Percentiles rank a stretch among this genome's conserved stretches.
phyloP scores from a whole-genome alignment of 2,797 vertebrate species.

The Anguilla anguilla region DNA sequence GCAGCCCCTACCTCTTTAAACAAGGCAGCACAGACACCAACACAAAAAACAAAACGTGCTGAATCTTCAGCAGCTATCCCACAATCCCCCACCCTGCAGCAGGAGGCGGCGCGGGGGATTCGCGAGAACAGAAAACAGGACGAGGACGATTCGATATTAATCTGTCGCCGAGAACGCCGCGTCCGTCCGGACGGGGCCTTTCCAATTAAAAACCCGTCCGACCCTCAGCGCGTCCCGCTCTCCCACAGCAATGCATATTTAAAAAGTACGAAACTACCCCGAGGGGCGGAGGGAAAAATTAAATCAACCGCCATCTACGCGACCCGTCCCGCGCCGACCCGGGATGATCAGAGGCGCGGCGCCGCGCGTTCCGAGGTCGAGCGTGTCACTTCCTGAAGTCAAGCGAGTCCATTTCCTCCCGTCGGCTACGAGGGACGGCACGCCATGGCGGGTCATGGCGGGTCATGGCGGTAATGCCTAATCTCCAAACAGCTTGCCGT shows the following conservation, averaged over 20 bases:
- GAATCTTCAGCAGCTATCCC: neutral
- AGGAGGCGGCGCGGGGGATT: neutral
- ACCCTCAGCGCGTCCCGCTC: neutral
- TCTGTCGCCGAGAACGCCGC: conserved; percentile 28
- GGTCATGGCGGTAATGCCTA: neutral
- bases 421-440: too few relatives aligned
- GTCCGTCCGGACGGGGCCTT: conserved; percentile 8
- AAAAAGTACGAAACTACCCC: neutral
- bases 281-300: neutral
- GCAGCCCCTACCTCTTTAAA: neutral
- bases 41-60: neutral
- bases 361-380: neutral
- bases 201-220: neutral
- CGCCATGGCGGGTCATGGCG: too few relatives aligned
- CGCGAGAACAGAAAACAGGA: conserved; percentile 8
- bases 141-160: conserved; percentile 33
- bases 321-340: neutral
- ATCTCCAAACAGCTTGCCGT: neutral
- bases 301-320: neutral
- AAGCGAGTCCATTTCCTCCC: neutral
- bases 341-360: neutral
- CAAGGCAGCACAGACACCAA: neutral
- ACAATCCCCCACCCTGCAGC: neutral
- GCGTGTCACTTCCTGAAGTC: neutral
- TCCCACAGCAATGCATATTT: conserved; percentile 3